Conservation (phyloP, 2,113 vertebrate genomes). For the Holacanthus passer region DNA sequence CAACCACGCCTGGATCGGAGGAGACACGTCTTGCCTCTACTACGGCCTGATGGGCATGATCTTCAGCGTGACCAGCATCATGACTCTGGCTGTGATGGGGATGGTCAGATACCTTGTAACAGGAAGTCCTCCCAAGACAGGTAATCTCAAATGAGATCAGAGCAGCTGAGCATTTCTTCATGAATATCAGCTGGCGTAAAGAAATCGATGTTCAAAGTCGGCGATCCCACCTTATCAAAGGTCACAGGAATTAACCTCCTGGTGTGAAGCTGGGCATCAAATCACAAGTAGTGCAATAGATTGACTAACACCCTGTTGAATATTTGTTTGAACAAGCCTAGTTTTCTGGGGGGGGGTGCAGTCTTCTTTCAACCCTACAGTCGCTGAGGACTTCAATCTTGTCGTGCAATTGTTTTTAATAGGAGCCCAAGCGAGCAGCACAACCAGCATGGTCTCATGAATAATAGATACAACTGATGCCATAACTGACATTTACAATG, state of each 20-base stretch:
- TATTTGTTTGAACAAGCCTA: not conserved
- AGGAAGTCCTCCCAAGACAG: conserved; percentile 67
- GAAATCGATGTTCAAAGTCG: not conserved
- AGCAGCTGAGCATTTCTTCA: not conserved
- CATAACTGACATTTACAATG: not conserved
- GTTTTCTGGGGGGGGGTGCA: too few relatives aligned
- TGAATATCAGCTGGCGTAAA: not conserved
- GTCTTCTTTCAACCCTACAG: not conserved
- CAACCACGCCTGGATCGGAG: conserved; percentile 78
- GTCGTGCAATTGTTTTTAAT: not conserved
- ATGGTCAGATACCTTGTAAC: conserved; percentile 75
- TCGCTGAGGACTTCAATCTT: not conserved
- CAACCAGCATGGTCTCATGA: not conserved
- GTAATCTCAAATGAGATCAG: conserved; percentile 27
- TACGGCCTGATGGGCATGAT: conserved; percentile 82
- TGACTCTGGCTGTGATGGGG: conserved; percentile 76
- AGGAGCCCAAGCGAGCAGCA: not conserved
- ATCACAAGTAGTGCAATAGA: not conserved
- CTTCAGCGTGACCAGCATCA: conserved; percentile 80
- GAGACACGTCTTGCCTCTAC: conserved; percentile 72
- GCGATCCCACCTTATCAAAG: not conserved
- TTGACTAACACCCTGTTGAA: not conserved
- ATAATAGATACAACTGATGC: not conserved
- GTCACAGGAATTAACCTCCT: not conserved
- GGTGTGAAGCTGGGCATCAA: not conserved